Evolutionary conservation across 2,888 invertebrate genomes (phyloP), one percentile per base, ranked within the genome.

Genomic region (Hybos culiciformis): DNA sequence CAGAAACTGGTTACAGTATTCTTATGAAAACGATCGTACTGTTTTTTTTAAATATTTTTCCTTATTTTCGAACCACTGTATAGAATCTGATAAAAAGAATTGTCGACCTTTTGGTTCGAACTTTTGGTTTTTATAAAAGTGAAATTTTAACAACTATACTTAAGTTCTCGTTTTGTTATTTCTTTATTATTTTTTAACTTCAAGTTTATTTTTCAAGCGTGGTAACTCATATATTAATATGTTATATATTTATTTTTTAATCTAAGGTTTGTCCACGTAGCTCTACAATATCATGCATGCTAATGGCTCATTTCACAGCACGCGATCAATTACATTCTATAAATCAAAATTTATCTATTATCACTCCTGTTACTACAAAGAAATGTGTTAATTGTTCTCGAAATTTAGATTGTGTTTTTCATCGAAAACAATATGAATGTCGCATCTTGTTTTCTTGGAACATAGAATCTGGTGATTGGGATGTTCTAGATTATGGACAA

Each of bases 381-480:
- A 60, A 59, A 43, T 66, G 66, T 41, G 42, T 60, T 20, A 62
- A 65, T 41, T 67, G 66, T 49, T 56, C 58, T 8, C 56, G 59
- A 3, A 54, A 52, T 38, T 53, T 61, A 39, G 63, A 60, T 39
- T 65, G 66, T 43, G 56, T 56, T 3, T 60, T 60, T 37, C 66
- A 67, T 50, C 57, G 62, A 1, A 59, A 59, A 1, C 62, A 62
- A 43, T 67, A 60, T 44, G 66, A 67, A 42, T 63, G 65, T 41
- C 62, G 63, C 3, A 62, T 65, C 23, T 55, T 67, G 3, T 67
- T 66, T 42, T 59, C 61, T 8, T 67, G 67, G 67, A 64, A 67
- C 41, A 64, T 66, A 58, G 60, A 61, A 42, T 50, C 55, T 9
- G 66, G 66, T 2, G 59, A 59, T 42, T 66, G 66, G 65, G 58